Evolutionary conservation across 2,113 vertebrate species (phyloP).

Genomic region (Tragelaphus imberbis): DNA sequence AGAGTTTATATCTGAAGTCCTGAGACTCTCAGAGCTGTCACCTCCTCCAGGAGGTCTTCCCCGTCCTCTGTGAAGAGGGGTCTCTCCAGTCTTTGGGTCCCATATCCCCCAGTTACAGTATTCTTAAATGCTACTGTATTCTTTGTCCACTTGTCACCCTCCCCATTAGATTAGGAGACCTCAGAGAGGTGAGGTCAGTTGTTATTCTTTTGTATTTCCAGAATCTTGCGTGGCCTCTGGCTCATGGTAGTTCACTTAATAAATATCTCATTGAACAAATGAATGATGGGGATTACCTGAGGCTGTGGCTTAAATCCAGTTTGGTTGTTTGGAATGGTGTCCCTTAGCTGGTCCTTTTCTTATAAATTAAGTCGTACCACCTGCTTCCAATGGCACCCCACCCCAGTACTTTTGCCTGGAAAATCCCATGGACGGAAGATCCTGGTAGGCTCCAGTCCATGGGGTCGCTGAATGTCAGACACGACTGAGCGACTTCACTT

Average conservation of each 20-base stretch:
- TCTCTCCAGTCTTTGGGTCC: background rate
- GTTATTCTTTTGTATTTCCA: background rate
- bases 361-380: background rate
- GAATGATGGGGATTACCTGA: background rate
- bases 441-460: too few relatives aligned
- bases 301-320: background rate
- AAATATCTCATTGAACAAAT: background rate
- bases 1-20: background rate
- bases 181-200: background rate
- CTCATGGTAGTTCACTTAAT: rapidly evolving
- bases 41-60: background rate
- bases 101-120: background rate
- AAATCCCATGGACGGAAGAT: too few relatives aligned
- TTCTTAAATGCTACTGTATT: background rate
- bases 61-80: background rate
- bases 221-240: background rate
- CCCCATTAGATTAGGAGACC: background rate
- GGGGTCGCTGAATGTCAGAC: too few relatives aligned
- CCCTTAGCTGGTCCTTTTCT: background rate
- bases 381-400: too few relatives aligned
- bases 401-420: too few relatives aligned
- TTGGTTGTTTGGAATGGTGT: background rate
- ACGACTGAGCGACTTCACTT: too few relatives aligned
- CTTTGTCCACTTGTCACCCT: background rate
- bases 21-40: background rate